Evolutionary conservation across 1,140 invertebrate genomes (phyloP).

Genomic region (Leptonema lineaticorne): DNA sequence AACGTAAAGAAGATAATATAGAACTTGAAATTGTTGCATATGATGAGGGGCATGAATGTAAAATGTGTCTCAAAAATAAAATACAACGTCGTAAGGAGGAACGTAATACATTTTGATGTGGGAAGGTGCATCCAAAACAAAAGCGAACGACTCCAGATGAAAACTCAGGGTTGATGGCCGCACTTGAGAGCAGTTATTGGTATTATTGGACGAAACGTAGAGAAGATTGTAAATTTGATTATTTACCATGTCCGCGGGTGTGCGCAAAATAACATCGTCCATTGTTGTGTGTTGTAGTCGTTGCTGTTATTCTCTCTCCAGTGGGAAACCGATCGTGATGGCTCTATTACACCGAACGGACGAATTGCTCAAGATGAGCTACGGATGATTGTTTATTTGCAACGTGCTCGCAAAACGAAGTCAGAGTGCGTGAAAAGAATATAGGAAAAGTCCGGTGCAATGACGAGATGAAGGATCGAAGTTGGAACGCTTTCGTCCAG

Average conservation of each 20-base stretch:
- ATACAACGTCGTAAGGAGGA: too few relatives aligned
- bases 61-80: too few relatives aligned
- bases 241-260: constrained; percentile 4
- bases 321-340: constrained; percentile 15
- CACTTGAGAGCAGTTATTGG: not conserved
- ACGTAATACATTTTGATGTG: not conserved
- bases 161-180: not conserved
- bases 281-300: constrained; percentile 1
- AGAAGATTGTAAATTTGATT: constrained; percentile 15
- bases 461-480: not conserved
- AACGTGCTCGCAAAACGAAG: constrained; percentile 4
- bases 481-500: not conserved
- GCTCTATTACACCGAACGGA: constrained; percentile 13
- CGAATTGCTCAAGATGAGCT: not conserved
- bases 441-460: not conserved
- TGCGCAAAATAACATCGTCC: not conserved
- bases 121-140: not conserved
- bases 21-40: too few relatives aligned
- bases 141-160: not conserved
- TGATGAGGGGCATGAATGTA: too few relatives aligned
- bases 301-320: not conserved
- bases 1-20: too few relatives aligned
- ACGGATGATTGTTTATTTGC: constrained; percentile 13
- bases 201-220: not conserved
- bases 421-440: not conserved